phyloP scores from a whole-genome alignment of 2,888 invertebrate species.

The Brachypalpus laphriformis region DNA sequence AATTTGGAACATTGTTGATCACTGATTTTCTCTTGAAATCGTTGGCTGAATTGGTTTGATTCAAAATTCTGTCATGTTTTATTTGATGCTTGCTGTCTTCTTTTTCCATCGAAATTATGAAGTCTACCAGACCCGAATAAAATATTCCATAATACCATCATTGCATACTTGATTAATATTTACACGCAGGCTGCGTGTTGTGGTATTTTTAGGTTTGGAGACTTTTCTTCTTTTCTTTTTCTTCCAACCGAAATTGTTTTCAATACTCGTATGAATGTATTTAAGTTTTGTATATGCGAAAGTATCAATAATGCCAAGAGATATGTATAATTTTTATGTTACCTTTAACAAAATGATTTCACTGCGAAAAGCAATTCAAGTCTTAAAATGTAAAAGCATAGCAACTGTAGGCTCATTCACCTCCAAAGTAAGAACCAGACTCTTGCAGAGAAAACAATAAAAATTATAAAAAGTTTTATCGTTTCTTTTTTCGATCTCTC shows the following conservation, averaged over 20 bases:
- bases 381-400: no score
- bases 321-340: no score
- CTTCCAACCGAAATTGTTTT: background rate
- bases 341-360: no score
- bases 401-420: no score
- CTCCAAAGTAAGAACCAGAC: no score
- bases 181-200: no score
- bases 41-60: background rate
- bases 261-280: background rate
- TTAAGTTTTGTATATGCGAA: background rate
- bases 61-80: background rate
- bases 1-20: no score
- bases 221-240: background rate
- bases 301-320: background rate
- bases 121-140: slow-evolving; percentile 28
- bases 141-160: background rate
- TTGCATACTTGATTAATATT: slow-evolving; percentile 16
- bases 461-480: no score
- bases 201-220: background rate
- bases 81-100: background rate
- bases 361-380: no score
- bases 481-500: background rate
- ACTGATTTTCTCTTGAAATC: background rate
- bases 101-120: background rate
- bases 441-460: no score